A percentile compares a stretch with the other conserved stretches of the same genome.
These are phyloP conservation scores for Eptatretus atami DNA, from an alignment of 2,797 vertebrate genomes.

Conservation along the genomic window DNA sequence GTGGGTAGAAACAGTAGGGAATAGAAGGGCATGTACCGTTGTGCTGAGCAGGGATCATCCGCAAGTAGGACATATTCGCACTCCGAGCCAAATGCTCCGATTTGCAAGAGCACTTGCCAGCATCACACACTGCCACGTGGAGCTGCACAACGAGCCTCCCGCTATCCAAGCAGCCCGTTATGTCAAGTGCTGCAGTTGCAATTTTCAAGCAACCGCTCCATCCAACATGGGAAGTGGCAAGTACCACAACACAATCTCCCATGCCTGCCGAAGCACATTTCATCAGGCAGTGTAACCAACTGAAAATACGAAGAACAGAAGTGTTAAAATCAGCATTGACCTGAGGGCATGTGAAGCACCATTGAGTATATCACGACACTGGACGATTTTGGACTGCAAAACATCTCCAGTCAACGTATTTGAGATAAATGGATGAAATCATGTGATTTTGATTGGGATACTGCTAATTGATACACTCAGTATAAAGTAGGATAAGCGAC, in stretches of 20 bases:
- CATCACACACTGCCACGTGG: conserved; percentile 42
- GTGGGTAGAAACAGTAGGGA: neutral
- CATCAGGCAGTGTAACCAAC: neutral
- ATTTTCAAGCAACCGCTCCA: conserved; percentile 61
- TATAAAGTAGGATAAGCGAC: no score
- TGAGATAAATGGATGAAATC: no score
- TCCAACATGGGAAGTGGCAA: conserved; percentile 30
- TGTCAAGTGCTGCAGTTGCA: conserved; percentile 59
- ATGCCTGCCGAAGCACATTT: conserved; percentile 21
- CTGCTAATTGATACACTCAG: no score
- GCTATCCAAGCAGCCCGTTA: conserved; percentile 21
- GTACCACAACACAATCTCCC: conserved; percentile 56
- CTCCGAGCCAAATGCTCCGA: conserved; percentile 30
- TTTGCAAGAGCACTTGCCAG: conserved; percentile 40
- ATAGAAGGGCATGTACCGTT: conserved; percentile 24
- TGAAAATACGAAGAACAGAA: no score
- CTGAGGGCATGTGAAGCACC: no score
- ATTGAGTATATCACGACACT: no score
- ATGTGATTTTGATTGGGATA: no score
- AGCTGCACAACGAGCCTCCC: conserved; percentile 39
- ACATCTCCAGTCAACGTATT: no score
- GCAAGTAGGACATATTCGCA: conserved; percentile 74
- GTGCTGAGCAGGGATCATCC: conserved; percentile 37
- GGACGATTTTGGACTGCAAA: no score
- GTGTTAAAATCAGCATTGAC: no score